Percentiles rank a stretch among this genome's conserved stretches.
These are phyloP conservation scores for Beroe ovata DNA, from an alignment of 37 sponge, comb jelly and placozoan species.

Conservation along the genomic window DNA sequence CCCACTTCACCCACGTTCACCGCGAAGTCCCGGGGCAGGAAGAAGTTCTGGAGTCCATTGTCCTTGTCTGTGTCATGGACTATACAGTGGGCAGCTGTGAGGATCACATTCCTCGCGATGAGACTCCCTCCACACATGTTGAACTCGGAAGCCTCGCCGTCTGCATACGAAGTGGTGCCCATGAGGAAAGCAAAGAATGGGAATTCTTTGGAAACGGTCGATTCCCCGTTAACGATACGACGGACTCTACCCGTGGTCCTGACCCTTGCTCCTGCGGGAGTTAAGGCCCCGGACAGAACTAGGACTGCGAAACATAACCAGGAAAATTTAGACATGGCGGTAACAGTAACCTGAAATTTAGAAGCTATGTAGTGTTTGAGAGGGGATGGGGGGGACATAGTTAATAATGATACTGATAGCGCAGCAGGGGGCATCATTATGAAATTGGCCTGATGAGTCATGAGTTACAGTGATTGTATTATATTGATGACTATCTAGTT, in stretches of 20 bases:
- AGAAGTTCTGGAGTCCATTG: not conserved
- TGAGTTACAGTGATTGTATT: no score
- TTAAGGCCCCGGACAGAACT: no score
- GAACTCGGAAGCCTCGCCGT: not conserved
- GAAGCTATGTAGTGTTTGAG: no score
- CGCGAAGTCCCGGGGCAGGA: not conserved
- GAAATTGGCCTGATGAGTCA: no score
- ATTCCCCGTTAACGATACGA: not conserved
- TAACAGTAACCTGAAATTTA: no score
- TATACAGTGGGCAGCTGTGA: slow-evolving; percentile 32
- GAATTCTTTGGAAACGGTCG: not conserved
- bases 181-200: not conserved
- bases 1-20: not conserved
- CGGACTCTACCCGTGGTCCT: not conserved
- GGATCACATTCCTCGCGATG: slow-evolving; percentile 2
- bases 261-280: no score
- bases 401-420: no score
- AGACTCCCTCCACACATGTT: slow-evolving; percentile 28
- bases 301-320: no score
- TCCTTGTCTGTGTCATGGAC: not conserved
- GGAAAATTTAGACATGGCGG: no score
- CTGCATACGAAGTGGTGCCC: not conserved
- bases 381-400: no score
- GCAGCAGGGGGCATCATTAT: no score
- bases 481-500: no score